Conservation (phyloP, 2,113 vertebrate genomes). For the Mesocricetus auratus region DNA sequence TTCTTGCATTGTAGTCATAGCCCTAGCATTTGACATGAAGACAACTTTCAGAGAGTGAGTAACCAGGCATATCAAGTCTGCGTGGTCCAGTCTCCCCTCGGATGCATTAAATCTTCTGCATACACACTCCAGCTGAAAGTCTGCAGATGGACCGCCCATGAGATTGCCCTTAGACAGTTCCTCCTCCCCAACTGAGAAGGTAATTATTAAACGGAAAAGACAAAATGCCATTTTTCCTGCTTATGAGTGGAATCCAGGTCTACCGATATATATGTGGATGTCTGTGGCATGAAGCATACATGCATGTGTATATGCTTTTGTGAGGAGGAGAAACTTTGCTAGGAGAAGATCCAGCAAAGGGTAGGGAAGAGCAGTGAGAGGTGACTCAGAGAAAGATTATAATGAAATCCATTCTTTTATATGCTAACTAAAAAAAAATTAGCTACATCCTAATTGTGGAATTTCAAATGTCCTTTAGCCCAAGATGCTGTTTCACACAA, state of each 20-base stretch:
- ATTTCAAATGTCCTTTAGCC: slow-evolving; percentile 39
- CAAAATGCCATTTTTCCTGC: not conserved
- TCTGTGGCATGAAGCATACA: not conserved
- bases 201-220: not conserved
- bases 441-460: slow-evolving; percentile 7
- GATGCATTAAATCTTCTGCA: not conserved
- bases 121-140: not conserved
- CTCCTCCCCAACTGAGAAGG: not conserved
- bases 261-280: not conserved
- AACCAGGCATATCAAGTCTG: not conserved
- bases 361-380: no score
- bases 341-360: not conserved
- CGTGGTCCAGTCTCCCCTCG: not conserved
- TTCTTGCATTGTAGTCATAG: not conserved
- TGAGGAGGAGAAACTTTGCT: no score
- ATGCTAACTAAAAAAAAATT: not conserved
- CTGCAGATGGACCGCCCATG: no score
- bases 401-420: not conserved
- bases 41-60: not conserved
- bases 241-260: not conserved
- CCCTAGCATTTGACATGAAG: not conserved
- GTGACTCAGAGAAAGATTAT: not conserved
- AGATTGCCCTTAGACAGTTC: not conserved
- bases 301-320: no score
- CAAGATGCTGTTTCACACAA: not conserved